These are phyloP conservation scores for Holacanthella duospinosa DNA, from an alignment of 2,888 invertebrate genomes.

Conservation along the genomic window DNA sequence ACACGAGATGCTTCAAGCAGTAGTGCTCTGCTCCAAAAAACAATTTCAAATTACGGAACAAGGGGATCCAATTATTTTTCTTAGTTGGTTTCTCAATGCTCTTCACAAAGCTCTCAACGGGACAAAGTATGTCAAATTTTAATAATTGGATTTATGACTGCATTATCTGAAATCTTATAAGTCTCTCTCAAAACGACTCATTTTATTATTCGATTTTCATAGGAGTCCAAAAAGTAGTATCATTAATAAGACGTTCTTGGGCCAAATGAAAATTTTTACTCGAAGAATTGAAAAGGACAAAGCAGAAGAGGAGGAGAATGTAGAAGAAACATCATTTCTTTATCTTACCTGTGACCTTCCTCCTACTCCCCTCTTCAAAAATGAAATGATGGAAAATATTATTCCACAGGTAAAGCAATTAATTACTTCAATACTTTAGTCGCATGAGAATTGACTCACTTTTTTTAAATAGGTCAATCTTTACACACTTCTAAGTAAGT, in stretches of 20 bases:
- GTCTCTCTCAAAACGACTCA: neutral
- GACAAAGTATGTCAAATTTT: conserved; percentile 50
- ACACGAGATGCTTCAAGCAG: conserved; percentile 98
- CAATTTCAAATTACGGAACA: conserved; percentile 96
- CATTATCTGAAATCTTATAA: neutral
- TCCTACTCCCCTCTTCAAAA: conserved; percentile 91
- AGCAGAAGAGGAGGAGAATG: conserved; percentile 76
- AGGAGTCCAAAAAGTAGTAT: conserved; percentile 71
- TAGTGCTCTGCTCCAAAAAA: conserved; percentile 92
- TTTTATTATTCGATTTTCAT: conserved; percentile 10
- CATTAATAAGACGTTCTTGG: conserved; percentile 87
- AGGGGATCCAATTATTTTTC: conserved; percentile 94
- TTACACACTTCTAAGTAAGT: conserved; percentile 85
- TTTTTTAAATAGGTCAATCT: conserved; percentile 64
- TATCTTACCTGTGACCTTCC: conserved; percentile 96
- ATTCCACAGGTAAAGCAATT: conserved; percentile 72
- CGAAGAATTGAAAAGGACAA: conserved; percentile 86
- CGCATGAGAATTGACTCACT: neutral
- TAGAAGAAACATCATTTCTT: conserved; percentile 84
- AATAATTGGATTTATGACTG: conserved; percentile 35
- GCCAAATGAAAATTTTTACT: conserved; percentile 78
- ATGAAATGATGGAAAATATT: conserved; percentile 95
- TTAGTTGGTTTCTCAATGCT: conserved; percentile 97
- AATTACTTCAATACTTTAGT: neutral
- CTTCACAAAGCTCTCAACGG: conserved; percentile 89